Evolutionary conservation across 53 echinoderm and acorn worm species (phyloP).

Genomic region (Hippasteria phrygiana): DNA sequence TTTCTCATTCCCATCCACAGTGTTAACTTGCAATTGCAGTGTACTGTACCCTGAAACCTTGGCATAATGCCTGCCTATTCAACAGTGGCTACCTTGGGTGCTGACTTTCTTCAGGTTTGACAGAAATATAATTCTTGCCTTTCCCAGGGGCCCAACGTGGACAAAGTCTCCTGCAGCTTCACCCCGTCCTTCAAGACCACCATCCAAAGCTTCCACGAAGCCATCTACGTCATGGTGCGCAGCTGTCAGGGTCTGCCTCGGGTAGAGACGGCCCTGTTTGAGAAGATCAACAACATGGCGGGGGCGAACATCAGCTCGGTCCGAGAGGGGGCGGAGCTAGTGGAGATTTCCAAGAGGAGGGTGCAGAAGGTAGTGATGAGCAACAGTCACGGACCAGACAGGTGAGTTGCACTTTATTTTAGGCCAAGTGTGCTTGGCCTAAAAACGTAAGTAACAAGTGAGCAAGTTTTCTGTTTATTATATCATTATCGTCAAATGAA

Average conservation of each 20-base stretch:
- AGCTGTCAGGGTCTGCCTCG: conserved; percentile 75
- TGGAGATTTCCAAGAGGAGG: conserved; percentile 77
- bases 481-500: too few relatives aligned
- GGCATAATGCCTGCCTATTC: too few relatives aligned
- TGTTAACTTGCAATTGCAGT: too few relatives aligned
- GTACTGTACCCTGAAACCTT: too few relatives aligned
- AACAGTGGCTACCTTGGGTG: too few relatives aligned
- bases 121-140: not conserved
- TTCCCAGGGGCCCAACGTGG: conserved; percentile 80
- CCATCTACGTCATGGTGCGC: conserved; percentile 79
- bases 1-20: too few relatives aligned
- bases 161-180: conserved; percentile 75
- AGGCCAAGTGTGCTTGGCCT: too few relatives aligned
- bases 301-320: conserved; percentile 76
- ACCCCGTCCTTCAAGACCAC: conserved; percentile 81
- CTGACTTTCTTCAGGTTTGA: not conserved
- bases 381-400: conserved; percentile 93
- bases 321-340: conserved; percentile 81
- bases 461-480: too few relatives aligned
- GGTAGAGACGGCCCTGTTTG: conserved; percentile 83
- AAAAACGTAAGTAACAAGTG: too few relatives aligned
- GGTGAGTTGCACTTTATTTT: too few relatives aligned
- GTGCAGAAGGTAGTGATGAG: conserved; percentile 73
- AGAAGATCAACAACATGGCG: conserved; percentile 75
- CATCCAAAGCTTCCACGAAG: conserved; percentile 72